A percentile compares a stretch with the other conserved stretches of the same genome.
These are phyloP conservation scores for Acromyrmex heyeri DNA, from an alignment of 1,140 invertebrate genomes.

Conservation along the genomic window DNA sequence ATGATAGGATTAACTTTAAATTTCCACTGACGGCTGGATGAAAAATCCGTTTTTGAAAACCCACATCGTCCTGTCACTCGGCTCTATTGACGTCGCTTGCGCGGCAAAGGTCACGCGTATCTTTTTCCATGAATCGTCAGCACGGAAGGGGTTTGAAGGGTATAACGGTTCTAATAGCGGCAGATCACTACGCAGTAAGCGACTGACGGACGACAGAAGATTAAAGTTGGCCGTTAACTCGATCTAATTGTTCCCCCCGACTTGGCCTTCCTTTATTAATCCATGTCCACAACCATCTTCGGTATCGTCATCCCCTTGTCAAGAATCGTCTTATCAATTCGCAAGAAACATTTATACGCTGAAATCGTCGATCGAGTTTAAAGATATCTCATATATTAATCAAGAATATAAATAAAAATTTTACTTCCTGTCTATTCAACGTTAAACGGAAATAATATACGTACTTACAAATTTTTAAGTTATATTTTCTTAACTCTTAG, in stretches of 20 bases:
- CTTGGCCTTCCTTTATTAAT: conserved; percentile 86
- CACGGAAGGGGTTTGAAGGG: conserved; percentile 76
- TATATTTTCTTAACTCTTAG: neutral
- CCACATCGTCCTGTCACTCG: conserved; percentile 67
- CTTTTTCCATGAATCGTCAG: conserved; percentile 73
- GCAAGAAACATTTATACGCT: neutral
- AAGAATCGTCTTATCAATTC: conserved; percentile 49
- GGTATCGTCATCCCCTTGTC: conserved; percentile 75
- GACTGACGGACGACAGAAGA: conserved; percentile 86
- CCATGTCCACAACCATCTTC: conserved; percentile 79
- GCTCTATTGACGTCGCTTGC: conserved; percentile 43
- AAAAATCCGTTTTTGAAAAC: conserved; percentile 75
- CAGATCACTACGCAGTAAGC: conserved; percentile 86
- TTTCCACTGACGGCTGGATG: conserved; percentile 55
- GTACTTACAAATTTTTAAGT: neutral
- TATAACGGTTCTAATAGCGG: conserved; percentile 85
- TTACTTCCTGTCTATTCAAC: neutral
- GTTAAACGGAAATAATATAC: neutral
- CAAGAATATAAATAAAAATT: neutral
- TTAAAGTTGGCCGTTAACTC: conserved; percentile 87
- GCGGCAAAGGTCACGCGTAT: conserved; percentile 62
- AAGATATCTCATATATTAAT: conserved; percentile 1
- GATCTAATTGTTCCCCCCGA: conserved; percentile 86
- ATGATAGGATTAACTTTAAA: conserved; percentile 43
- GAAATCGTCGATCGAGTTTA: conserved; percentile 15